Conservation (phyloP, 2,113 vertebrate species). For the Motacilla alba region DNA sequence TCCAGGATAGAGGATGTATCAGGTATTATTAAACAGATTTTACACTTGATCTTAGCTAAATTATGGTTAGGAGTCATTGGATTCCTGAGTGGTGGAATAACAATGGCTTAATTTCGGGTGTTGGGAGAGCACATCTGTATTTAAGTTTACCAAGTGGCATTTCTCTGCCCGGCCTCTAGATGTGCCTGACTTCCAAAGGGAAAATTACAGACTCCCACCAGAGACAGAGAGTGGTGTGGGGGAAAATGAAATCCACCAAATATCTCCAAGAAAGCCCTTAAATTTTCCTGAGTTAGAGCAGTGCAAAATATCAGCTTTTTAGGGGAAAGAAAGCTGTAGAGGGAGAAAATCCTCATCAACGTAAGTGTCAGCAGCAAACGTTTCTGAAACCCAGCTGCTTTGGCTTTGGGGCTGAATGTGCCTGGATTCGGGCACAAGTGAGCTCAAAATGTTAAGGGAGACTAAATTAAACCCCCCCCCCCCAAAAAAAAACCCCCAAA, state of each 20-base stretch:
- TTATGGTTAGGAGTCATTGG: background rate
- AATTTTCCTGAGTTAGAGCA: background rate
- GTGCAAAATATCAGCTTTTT: background rate
- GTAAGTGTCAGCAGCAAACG: background rate
- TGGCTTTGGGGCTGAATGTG: background rate
- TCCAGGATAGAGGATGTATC: constrained; percentile 15
- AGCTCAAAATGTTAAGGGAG: background rate
- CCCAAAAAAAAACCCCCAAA: no score
- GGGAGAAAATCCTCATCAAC: background rate
- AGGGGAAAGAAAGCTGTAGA: background rate
- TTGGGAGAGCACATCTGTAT: background rate
- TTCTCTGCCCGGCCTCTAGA: background rate
- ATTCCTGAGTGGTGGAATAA: background rate
- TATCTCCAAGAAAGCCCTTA: background rate
- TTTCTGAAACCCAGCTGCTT: background rate
- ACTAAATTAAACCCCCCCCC: no score
- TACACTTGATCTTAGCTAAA: constrained; percentile 56
- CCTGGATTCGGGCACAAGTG: background rate
- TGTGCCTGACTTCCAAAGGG: background rate
- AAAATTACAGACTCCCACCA: background rate
- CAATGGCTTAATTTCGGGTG: background rate
- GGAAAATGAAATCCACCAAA: fast-evolving
- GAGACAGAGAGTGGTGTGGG: background rate
- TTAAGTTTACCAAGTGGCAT: background rate
- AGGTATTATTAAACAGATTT: constrained; percentile 50